Evolutionary conservation across 2,113 vertebrate species (phyloP).

Genomic region (Camelus bactrianus): DNA sequence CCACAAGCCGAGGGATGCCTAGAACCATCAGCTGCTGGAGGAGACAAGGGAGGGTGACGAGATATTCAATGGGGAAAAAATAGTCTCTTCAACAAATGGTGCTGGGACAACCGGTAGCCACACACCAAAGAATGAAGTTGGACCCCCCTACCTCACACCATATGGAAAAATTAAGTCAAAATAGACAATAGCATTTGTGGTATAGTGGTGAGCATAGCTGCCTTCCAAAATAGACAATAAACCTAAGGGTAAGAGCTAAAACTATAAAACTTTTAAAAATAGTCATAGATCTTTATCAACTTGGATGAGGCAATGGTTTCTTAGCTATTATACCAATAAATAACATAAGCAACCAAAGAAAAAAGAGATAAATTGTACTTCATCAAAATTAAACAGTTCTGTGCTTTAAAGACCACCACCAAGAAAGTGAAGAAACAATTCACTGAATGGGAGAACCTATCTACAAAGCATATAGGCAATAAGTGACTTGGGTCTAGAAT

Average conservation of each 20-base stretch:
- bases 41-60: not conserved
- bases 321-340: not conserved
- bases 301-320: not conserved
- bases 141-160: not conserved
- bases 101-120: not conserved
- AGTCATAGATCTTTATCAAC: not conserved
- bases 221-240: slow-evolving; percentile 79
- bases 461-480: not conserved
- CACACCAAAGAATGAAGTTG: not conserved
- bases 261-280: slow-evolving; percentile 28
- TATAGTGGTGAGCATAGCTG: slow-evolving; percentile 89
- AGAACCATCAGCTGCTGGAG: not conserved
- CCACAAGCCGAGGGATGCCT: not conserved
- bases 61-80: not conserved
- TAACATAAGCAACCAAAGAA: not conserved
- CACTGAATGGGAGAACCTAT: not conserved
- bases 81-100: not conserved
- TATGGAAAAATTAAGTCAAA: slow-evolving; percentile 42
- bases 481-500: not conserved
- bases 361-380: not conserved
- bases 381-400: not conserved
- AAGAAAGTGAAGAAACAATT: not conserved
- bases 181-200: slow-evolving; percentile 66
- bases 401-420: not conserved
- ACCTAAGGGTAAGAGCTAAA: not conserved